Base-by-base conservation (phyloP, 2,797 vertebrate genomes). In the Eulemur albifrons region DNA sequence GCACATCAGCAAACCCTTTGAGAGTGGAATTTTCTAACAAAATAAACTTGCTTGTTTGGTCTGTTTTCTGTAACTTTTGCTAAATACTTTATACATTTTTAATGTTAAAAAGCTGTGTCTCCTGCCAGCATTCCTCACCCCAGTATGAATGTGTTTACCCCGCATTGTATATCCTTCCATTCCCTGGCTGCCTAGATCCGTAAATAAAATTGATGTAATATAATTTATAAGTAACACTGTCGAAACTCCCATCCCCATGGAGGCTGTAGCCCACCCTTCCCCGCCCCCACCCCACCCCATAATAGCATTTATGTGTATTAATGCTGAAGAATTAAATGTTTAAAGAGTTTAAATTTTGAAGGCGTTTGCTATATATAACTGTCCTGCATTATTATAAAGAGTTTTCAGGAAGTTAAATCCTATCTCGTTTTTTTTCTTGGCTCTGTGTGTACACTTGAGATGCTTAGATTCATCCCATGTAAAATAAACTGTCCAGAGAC, bases 61-160 rank as follows among this genome's bases (percentile, higher is more conserved):
- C 97, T 97, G 98, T 98, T 98, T 98, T 96, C 97, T 98, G 94
- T 98, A 98, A 96, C 97, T 98, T 98, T 98, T 98, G 98, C 98
- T 98, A 98, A 99, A 97, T 93, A 98, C 97, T 98, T 98, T 98
- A 95, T 98, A 97, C 97, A 98, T 98, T 98, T 98, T 96, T 98
- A 98, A 97, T 93, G 95, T 97, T 96, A 97, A 96, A 97, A 92
- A 97, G 89, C 93, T 3, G 92, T 97, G 97, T 98, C 96, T 98
- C 98, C 98, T 95, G 97, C 97, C 98, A 96, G 89, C 98, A 98
- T 95, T 97, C 97, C 98, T 95, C 73, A 90, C 87, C 96, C 65
- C 73, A 67, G 98, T 97, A 98, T 59, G 97, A 97, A 98, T 96
- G 97, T 97, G 81, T 98, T 97, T 98, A 98, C 97, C 87, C 63